phyloP scores from a whole-genome alignment of 2,888 invertebrate species.

The Temnothorax unifasciatus region DNA sequence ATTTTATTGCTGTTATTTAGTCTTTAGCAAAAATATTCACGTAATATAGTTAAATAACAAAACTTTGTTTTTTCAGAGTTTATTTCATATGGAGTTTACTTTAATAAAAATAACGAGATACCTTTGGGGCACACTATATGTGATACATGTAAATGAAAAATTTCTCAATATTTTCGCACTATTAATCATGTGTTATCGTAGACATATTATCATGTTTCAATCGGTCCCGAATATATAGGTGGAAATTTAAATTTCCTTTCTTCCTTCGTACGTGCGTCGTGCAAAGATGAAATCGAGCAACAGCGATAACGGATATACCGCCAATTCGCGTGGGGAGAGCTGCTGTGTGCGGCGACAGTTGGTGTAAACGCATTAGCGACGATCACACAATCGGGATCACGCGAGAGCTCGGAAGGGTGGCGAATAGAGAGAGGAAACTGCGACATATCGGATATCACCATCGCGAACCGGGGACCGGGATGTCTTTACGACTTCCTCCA shows the following conservation, averaged over 20 bases:
- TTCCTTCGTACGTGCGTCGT: not conserved
- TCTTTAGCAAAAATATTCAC: not conserved
- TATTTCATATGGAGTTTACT: not conserved
- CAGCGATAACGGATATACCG: not conserved
- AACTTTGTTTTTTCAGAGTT: slow-evolving; percentile 12
- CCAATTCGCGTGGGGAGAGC: not conserved
- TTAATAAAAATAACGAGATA: slow-evolving; percentile 15
- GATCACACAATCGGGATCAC: slow-evolving; percentile 39
- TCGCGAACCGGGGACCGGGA: slow-evolving; percentile 12
- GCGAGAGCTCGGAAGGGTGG: slow-evolving; percentile 9
- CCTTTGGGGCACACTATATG: not conserved
- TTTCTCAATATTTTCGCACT: not conserved
- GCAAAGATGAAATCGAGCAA: not conserved
- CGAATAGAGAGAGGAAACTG: slow-evolving; percentile 40
- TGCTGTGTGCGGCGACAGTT: not conserved
- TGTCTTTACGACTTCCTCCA: slow-evolving; percentile 50
- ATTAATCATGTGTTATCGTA: not conserved
- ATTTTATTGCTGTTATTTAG: not conserved
- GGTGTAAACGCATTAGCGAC: slow-evolving; percentile 41
- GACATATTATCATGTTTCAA: not conserved
- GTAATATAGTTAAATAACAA: not conserved
- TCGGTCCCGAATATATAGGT: not conserved
- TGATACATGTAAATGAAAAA: not conserved
- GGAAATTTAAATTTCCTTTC: not conserved
- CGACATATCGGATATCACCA: slow-evolving; percentile 47